Percentiles rank a stretch among this genome's conserved stretches.
phyloP scores from a whole-genome alignment of 2,888 invertebrate genomes.

The Acrobasis repandana region DNA sequence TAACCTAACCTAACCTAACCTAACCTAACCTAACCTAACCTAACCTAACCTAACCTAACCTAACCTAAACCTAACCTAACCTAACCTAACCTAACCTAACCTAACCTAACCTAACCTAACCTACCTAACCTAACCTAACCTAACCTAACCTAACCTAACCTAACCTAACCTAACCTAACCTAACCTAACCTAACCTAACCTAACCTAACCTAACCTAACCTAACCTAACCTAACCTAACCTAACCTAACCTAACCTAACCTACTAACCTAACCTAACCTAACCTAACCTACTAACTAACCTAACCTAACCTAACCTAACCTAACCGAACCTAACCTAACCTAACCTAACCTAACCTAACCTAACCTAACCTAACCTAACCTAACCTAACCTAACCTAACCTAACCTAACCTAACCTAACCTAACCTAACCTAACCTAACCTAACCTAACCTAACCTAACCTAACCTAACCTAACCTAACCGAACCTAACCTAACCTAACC shows the following conservation, averaged over 20 bases:
- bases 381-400: constrained; percentile 6
- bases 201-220: constrained; percentile 12
- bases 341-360: constrained; percentile 3
- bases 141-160: constrained; percentile 11
- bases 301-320: constrained; percentile 12
- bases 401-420: constrained; percentile 5
- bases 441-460: constrained; percentile 6
- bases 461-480: constrained; percentile 5
- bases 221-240: constrained; percentile 12
- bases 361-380: constrained; percentile 5
- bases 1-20: constrained; percentile 10
- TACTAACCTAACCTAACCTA: constrained; percentile 4
- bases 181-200: constrained; percentile 12
- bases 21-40: constrained; percentile 6
- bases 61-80: neutral
- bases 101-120: constrained; percentile 10
- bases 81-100: neutral
- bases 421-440: constrained; percentile 2
- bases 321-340: constrained; percentile 10
- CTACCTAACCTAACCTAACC: constrained; percentile 9
- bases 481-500: constrained; percentile 1
- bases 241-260: constrained; percentile 9
- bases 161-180: constrained; percentile 12
- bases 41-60: constrained; percentile 6
- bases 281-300: constrained; percentile 10